Evolutionary conservation across 2,888 invertebrate species (phyloP), one percentile per base, ranked within the genome.

Genomic region (Ischnura elegans): DNA sequence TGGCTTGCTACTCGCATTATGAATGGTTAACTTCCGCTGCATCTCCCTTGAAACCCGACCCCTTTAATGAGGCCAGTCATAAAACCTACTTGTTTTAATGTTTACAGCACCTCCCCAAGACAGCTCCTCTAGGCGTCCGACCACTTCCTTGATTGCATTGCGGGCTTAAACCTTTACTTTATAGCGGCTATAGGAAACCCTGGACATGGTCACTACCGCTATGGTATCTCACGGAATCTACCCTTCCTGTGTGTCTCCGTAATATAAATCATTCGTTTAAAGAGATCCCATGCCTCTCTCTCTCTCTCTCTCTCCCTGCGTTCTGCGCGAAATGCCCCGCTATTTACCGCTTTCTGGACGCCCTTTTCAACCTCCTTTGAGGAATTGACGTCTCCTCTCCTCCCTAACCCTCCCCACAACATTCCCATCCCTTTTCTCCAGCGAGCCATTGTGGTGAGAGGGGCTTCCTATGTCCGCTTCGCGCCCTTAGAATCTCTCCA

Each of bases 251-350:
- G 36, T 76, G 76, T 76, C 76, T 5, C 76, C 10, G 13, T 36
- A 36, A 36, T 76, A 36, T 76, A 76, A 36, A 76, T 86, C 86
- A 86, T 21, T 46, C 86, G 46, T 46, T 86, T 86, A 43, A 43
- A n/a, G n/a, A n/a, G 86, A 45, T 86, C 46, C 25, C 66, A 47
- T 66, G n/a, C 45, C 43, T 86, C 86, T 21, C 86, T 5, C 45
- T 21, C 45, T 43, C 45, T 45, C 19, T 25, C 25, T 86, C 86
- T 4, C 45, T n/a, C 86, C 6, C 45, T 46, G 19, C 85, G 21
- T 10, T 43, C 42, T 43, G 42, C n/a, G n/a, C 8, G 86, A 86
- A 36, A 76, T 76, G 76, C 76, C 29, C 76, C 76, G 3, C 76
- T 19, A 86, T 86, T 86, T 45, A 3, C 13, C 46, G 13, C 21